Percentiles rank a stretch among this genome's conserved stretches.
These are phyloP conservation scores for Ambastaia sidthimunki DNA, from an alignment of 2,797 vertebrate genomes.

Conservation along the genomic window DNA sequence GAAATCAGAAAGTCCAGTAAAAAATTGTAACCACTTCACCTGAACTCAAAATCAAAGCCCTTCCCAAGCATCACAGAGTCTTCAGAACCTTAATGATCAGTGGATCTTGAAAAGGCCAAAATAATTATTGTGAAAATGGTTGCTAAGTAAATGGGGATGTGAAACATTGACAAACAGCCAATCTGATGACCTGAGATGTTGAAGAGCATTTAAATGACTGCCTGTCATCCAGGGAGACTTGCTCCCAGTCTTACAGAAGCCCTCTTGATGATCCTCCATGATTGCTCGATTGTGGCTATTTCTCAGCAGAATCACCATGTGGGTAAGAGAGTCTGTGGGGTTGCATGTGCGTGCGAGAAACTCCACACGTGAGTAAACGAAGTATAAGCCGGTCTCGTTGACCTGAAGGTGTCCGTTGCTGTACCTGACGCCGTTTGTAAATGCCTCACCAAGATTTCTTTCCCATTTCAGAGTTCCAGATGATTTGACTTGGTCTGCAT, in stretches of 20 bases:
- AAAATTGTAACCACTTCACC: neutral
- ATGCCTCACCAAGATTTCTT: slow-evolving; percentile 70
- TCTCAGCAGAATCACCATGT: slow-evolving; percentile 77
- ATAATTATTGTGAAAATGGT: slow-evolving; percentile 83
- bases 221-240: slow-evolving; percentile 77
- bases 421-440: slow-evolving; percentile 81
- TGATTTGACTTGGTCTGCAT: neutral
- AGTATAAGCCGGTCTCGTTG: slow-evolving; percentile 87
- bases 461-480: slow-evolving; percentile 84
- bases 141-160: slow-evolving; percentile 74
- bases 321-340: slow-evolving; percentile 63
- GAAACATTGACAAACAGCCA: slow-evolving; percentile 86
- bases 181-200: slow-evolving; percentile 80
- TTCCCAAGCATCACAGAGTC: neutral
- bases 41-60: neutral
- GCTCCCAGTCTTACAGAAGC: slow-evolving; percentile 70
- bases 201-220: slow-evolving; percentile 85
- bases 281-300: slow-evolving; percentile 63
- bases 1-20: neutral
- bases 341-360: slow-evolving; percentile 77
- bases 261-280: slow-evolving; percentile 80
- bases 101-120: slow-evolving; percentile 92
- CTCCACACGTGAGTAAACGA: slow-evolving; percentile 89
- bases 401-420: slow-evolving; percentile 79
- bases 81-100: slow-evolving; percentile 21